Conservation (phyloP, 2,797 vertebrate species). For the Aldrovandia affinis region DNA sequence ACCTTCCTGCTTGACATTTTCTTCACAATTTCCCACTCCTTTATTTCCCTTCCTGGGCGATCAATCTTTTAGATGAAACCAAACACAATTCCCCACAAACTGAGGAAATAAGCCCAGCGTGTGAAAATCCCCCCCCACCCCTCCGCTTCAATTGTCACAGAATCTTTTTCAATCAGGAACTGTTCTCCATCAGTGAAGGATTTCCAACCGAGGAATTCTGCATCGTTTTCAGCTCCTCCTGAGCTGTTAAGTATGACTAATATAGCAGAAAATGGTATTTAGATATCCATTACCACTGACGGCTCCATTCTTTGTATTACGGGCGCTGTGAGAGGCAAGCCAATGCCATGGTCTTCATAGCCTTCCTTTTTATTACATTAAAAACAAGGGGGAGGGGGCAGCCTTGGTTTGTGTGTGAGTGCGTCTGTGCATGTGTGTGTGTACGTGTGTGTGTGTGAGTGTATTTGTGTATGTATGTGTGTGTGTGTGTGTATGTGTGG, state of each 20-base stretch:
- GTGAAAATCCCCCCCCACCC: slow-evolving; percentile 72
- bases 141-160: slow-evolving; percentile 64
- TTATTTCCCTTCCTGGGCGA: slow-evolving; percentile 55
- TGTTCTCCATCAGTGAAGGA: slow-evolving; percentile 60
- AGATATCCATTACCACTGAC: slow-evolving; percentile 74
- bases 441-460: too few species aligned
- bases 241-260: slow-evolving; percentile 79
- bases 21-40: slow-evolving; percentile 53
- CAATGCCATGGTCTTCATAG: slow-evolving; percentile 57
- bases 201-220: slow-evolving; percentile 68
- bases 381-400: slow-evolving; percentile 41
- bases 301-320: slow-evolving; percentile 72
- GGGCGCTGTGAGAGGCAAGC: slow-evolving; percentile 56
- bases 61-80: slow-evolving; percentile 66
- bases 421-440: too few species aligned
- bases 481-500: too few species aligned
- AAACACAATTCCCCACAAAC: slow-evolving; percentile 59
- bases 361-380: slow-evolving; percentile 40
- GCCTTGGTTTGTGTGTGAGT: slow-evolving; percentile 53
- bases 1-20: slow-evolving; percentile 52
- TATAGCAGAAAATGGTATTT: slow-evolving; percentile 81
- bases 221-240: slow-evolving; percentile 70
- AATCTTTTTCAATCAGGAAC: slow-evolving; percentile 66
- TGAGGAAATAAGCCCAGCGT: slow-evolving; percentile 68
- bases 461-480: too few species aligned